A percentile compares a stretch with the other conserved stretches of the same genome.
Evolutionary conservation across 35 echinoderm and acorn worm species (phyloP).

Genomic region (Anneissia japonica): DNA sequence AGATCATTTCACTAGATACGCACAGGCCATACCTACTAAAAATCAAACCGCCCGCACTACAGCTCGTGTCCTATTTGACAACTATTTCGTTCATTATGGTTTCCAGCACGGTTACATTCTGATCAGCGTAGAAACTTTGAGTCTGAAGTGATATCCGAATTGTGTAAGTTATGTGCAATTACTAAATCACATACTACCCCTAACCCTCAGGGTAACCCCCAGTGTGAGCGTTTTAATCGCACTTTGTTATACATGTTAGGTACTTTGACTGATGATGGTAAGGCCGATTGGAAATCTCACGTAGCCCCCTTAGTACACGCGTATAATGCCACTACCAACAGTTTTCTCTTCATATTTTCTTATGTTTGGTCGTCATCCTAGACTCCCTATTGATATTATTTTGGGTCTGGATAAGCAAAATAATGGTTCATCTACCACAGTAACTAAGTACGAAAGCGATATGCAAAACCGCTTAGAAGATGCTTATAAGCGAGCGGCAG

Average conservation of each 20-base stretch:
- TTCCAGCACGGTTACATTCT: constrained; percentile 17
- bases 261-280: background rate
- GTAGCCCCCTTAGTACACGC: constrained; percentile 26
- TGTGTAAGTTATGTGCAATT: constrained; percentile 19
- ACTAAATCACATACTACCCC: constrained; percentile 22
- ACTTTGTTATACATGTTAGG: constrained; percentile 10
- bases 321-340: constrained; percentile 26
- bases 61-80: constrained; percentile 7
- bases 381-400: constrained; percentile 6
- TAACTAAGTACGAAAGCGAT: background rate
- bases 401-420: background rate
- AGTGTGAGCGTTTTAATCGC: constrained; percentile 18
- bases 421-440: background rate
- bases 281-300: constrained; percentile 5
- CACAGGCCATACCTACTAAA: background rate
- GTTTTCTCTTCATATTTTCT: constrained; percentile 6
- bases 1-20: background rate
- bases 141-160: background rate
- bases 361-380: constrained; percentile 21
- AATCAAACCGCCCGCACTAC: constrained; percentile 16
- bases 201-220: constrained; percentile 19
- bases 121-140: constrained; percentile 37
- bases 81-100: constrained; percentile 31
- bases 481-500: background rate
- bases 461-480: background rate